Conservation (phyloP, 1,140 invertebrate species). For the Temnothorax longispinosus region DNA sequence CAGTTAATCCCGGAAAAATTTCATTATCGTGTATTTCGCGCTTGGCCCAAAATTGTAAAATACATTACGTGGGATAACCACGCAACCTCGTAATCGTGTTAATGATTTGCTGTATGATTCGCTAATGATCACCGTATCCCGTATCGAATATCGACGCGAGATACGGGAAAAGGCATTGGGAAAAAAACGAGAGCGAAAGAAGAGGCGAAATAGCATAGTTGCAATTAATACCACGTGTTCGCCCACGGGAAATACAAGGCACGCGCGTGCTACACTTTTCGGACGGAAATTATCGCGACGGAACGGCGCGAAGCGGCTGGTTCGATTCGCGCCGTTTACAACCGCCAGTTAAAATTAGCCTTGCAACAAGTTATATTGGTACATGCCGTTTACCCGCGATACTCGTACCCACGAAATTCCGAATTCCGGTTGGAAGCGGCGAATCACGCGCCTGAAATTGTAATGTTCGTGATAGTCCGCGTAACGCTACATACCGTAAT, state of each 20-base stretch:
- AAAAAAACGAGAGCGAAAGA: background rate
- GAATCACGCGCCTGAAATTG: conserved; percentile 57
- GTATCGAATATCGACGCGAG: conserved; percentile 4
- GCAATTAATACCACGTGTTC: conserved; percentile 60
- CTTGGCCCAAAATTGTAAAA: conserved; percentile 51
- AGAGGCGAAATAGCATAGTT: background rate
- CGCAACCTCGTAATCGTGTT: conserved; percentile 69
- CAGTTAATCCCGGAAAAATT: conserved; percentile 58
- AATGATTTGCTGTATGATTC: conserved; percentile 73
- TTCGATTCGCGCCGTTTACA: conserved; percentile 50
- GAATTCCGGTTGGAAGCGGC: conserved; percentile 46
- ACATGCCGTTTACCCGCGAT: conserved; percentile 50
- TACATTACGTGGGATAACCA: conserved; percentile 65
- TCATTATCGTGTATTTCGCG: conserved; percentile 37
- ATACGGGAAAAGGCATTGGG: background rate
- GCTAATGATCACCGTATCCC: conserved; percentile 71
- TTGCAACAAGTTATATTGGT: conserved; percentile 59
- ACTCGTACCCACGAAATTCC: conserved; percentile 31
- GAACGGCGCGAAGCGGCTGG: conserved; percentile 38
- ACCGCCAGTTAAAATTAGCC: conserved; percentile 53
- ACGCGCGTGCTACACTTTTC: conserved; percentile 44
- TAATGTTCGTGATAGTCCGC: conserved; percentile 44
- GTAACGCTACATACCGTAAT: conserved; percentile 26
- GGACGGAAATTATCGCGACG: conserved; percentile 48
- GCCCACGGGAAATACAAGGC: conserved; percentile 53